These are phyloP conservation scores for Pristionchus mayeri DNA, from an alignment of 2,888 invertebrate species.

Conservation along the genomic window DNA sequence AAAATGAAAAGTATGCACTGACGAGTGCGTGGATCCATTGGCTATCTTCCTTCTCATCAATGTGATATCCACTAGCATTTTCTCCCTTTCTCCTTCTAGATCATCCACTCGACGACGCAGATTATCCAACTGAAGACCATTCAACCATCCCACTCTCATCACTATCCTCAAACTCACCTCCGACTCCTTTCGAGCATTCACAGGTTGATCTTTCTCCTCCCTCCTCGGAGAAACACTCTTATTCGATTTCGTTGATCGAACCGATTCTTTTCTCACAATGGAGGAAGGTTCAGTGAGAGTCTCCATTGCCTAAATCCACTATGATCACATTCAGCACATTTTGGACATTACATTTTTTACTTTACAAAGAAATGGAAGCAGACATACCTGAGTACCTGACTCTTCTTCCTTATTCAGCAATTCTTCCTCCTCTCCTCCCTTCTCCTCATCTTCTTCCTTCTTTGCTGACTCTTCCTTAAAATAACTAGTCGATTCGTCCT, in stretches of 20 bases:
- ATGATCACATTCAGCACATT: too few species aligned
- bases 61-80: constrained; percentile 56
- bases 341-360: too few species aligned
- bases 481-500: too few species aligned
- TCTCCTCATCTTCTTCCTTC: neutral
- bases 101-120: constrained; percentile 44
- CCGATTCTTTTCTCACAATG: neutral
- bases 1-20: neutral
- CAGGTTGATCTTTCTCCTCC: neutral
- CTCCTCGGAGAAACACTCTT: neutral
- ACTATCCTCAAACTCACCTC: neutral
- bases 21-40: neutral
- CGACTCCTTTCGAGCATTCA: constrained; percentile 10
- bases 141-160: neutral
- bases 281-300: neutral
- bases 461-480: neutral
- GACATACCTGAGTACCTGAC: neutral
- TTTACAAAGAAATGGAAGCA: too few species aligned
- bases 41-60: constrained; percentile 52
- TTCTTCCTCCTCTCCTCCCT: neutral
- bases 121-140: neutral
- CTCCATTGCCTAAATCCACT: neutral
- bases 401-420: neutral
- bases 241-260: neutral
- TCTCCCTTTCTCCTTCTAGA: constrained; percentile 58